phyloP scores from a whole-genome alignment of 1,140 invertebrate species.

The Drosophila nigromelanica region DNA sequence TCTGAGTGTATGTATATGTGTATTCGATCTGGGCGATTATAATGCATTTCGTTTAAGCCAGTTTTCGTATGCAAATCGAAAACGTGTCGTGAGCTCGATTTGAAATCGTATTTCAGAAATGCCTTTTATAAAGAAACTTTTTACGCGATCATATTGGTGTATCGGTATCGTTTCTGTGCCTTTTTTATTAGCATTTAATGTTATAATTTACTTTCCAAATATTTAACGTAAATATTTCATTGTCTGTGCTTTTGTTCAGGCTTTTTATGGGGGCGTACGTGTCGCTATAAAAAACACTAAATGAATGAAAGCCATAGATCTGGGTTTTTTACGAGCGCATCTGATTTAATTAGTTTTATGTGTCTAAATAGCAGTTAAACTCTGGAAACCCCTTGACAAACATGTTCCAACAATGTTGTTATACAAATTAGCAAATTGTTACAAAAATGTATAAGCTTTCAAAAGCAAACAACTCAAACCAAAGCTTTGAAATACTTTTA shows the following conservation, averaged over 20 bases:
- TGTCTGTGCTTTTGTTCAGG: slow-evolving; percentile 30
- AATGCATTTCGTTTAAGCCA: slow-evolving; percentile 59
- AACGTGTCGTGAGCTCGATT: slow-evolving; percentile 8
- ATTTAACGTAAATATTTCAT: slow-evolving; percentile 56
- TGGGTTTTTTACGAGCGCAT: slow-evolving; percentile 59
- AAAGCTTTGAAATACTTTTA: slow-evolving; percentile 43
- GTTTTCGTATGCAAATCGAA: slow-evolving; percentile 65
- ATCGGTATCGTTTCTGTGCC: background rate
- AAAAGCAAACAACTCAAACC: background rate
- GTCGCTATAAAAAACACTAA: slow-evolving; percentile 28
- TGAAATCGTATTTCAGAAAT: slow-evolving; percentile 23
- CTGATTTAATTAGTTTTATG: slow-evolving; percentile 78
- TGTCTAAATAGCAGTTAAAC: slow-evolving; percentile 41
- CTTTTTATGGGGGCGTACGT: slow-evolving; percentile 45
- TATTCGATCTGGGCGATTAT: slow-evolving; percentile 54
- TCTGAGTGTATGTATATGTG: too few relatives aligned
- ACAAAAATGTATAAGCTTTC: slow-evolving; percentile 12
- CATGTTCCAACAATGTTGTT: slow-evolving; percentile 44
- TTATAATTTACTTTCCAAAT: slow-evolving; percentile 78
- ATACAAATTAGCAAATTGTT: slow-evolving; percentile 49
- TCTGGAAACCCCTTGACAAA: slow-evolving; percentile 34
- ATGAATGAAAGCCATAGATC: slow-evolving; percentile 33
- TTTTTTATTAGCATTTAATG: slow-evolving; percentile 64
- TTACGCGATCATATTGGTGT: slow-evolving; percentile 20
- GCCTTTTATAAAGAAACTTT: slow-evolving; percentile 26